Evolutionary conservation across 2,113 vertebrate genomes (phyloP).

Genomic region (Columbina picui): DNA sequence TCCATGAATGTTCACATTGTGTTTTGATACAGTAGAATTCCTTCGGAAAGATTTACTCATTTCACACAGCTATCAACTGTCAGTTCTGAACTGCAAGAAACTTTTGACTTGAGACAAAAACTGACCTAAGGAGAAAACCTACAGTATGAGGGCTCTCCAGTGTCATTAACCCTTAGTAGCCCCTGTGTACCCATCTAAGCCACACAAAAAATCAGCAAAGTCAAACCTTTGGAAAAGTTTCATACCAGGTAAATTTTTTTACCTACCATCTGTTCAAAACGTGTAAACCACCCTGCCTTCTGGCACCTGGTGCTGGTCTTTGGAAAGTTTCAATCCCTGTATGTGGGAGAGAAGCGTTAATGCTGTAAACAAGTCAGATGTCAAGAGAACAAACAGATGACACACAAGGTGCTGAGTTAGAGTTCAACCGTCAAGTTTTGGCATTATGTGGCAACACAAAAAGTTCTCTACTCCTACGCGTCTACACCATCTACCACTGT

Average conservation of each 20-base stretch:
- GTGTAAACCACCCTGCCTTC: not conserved
- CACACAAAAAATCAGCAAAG: not conserved
- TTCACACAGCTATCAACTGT: fast-evolving
- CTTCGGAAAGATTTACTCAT: not conserved
- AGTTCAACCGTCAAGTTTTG: not conserved
- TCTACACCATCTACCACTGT: not conserved
- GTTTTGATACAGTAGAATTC: not conserved
- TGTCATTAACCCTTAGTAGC: not conserved
- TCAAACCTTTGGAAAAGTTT: not conserved
- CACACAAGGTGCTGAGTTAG: not conserved
- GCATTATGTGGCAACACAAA: slow-evolving; percentile 9
- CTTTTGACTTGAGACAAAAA: not conserved
- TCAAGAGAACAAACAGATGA: slow-evolving; percentile 26
- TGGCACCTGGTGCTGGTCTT: not conserved
- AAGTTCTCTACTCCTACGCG: slow-evolving; percentile 29
- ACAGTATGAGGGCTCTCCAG: not conserved
- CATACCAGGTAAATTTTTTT: not conserved
- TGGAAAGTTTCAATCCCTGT: not conserved
- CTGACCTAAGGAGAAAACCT: not conserved
- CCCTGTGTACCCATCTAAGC: not conserved
- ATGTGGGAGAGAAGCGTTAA: not conserved
- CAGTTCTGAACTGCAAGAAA: not conserved
- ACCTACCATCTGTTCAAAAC: not conserved
- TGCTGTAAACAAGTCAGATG: slow-evolving; percentile 38
- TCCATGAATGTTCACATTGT: not conserved